These are phyloP conservation scores for Eulemur coronatus DNA, from an alignment of 2,797 vertebrate species.

Conservation along the genomic window DNA sequence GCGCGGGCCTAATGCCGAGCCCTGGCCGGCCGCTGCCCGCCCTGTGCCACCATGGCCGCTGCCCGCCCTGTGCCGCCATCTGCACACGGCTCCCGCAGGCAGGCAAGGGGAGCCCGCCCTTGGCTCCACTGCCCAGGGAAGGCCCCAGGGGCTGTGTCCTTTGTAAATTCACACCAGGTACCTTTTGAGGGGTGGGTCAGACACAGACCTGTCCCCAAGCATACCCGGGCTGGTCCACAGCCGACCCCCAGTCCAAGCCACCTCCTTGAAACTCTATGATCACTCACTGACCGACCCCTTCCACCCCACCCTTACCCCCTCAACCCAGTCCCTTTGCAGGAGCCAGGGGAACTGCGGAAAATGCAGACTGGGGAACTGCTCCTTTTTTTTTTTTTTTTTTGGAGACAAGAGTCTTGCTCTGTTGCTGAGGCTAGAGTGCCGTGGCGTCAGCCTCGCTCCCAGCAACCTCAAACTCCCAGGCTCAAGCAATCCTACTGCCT, in stretches of 20 bases:
- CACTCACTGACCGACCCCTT: background rate
- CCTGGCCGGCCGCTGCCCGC: background rate
- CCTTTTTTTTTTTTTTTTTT: background rate
- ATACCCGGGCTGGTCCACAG: background rate
- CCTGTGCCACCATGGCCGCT: background rate
- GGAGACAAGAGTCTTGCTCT: too few relatives aligned
- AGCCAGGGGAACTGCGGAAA: background rate
- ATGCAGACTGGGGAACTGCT: background rate
- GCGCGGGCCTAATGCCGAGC: background rate
- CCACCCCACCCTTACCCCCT: too few relatives aligned
- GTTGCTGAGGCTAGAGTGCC: too few relatives aligned
- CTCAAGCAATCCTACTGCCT: too few relatives aligned
- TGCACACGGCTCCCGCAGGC: accelerated
- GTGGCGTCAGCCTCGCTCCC: too few relatives aligned
- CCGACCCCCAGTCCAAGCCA: background rate
- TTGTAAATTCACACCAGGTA: background rate
- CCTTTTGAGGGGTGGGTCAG: background rate
- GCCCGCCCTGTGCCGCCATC: too few relatives aligned
- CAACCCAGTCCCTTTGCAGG: background rate
- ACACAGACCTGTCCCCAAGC: too few relatives aligned
- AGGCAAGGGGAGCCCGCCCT: background rate
- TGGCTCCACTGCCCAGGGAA: background rate
- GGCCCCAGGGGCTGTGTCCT: background rate
- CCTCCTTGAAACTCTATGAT: background rate
- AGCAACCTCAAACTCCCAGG: too few relatives aligned